Base-by-base conservation (phyloP, 1,140 invertebrate genomes). In the Hylyphantes graminicola region DNA sequence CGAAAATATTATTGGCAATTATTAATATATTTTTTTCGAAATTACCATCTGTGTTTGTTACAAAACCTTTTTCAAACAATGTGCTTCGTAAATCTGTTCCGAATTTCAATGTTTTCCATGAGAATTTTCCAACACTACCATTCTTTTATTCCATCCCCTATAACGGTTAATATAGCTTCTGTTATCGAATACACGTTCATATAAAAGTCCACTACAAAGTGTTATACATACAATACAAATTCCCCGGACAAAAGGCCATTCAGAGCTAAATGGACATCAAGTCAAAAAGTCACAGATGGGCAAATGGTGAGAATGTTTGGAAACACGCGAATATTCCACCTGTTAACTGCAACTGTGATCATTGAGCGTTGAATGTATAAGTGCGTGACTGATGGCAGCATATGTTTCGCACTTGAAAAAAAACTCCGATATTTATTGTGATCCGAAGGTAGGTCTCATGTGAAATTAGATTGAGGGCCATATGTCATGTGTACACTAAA, bases 241-340 rank as follows among this genome's bases (percentile, higher is more conserved):
- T 35, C 35, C 35, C 35, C 35, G 35, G 35, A 35, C 35, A 35
- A 35, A 35, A 35, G 12, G 48, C 9, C 54, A n/a, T 48, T 63
- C 35, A 76, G 53, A 76, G 74, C n/a, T 21, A 21, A 64, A 35
- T 63, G 59, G 35, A 3, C 55, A 61, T 59, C 74, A 76, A 76
- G 74, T 76, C 74, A 76, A 76, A 76, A 76, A 63, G 74, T 76
- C 74, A 70, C 74, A 76, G 74, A 76, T 76, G 74, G 74, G 35
- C 19, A 76, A 48, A 63, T 63, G 35, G 74, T 63, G 74, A 50
- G 74, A 76, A 76, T 63, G 72, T 53, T 59, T 35, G 35, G 15
- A 19, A 53, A 53, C 68, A 19, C 7, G 50, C 11, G 19, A 70
- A 17, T 17, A 53, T 70, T 59, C 48, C 68, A 70, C 68, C 68